Percentiles rank a stretch among this genome's conserved stretches.
These are phyloP conservation scores for Macrotis lagotis DNA, from an alignment of 2,113 vertebrate genomes.

Conservation along the genomic window DNA sequence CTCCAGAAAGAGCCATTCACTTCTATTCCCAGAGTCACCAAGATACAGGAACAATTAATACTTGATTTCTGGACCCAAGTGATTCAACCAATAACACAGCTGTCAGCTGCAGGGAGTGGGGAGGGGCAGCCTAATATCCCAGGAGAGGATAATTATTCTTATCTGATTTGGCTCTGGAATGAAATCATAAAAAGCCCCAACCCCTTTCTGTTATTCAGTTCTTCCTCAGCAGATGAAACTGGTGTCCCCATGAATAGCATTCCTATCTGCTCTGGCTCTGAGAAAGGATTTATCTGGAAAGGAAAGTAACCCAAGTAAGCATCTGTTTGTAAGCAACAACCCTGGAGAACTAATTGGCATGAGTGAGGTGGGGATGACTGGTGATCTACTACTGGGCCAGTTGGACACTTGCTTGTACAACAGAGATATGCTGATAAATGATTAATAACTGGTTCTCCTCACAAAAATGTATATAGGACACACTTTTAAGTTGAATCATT, in stretches of 20 bases:
- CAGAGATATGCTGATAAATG: neutral
- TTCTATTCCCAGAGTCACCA: constrained; percentile 81
- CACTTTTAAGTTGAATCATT: neutral
- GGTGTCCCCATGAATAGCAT: constrained; percentile 85
- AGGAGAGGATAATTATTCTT: constrained; percentile 92
- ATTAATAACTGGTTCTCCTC: neutral
- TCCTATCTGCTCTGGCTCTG: constrained; percentile 78
- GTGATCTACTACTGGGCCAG: neutral
- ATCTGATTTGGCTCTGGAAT: constrained; percentile 95
- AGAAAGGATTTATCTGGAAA: constrained; percentile 81
- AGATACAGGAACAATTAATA: constrained; percentile 84
- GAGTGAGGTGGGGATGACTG: neutral
- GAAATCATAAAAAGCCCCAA: constrained; percentile 90
- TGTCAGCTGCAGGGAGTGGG: constrained; percentile 90
- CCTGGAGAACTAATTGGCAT: neutral
- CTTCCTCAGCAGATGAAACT: constrained; percentile 86
- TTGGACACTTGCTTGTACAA: neutral
- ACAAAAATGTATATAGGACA: neutral
- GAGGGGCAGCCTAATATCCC: constrained; percentile 91
- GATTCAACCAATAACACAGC: constrained; percentile 85
- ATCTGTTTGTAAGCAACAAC: constrained; percentile 64
- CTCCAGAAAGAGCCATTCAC: constrained; percentile 81
- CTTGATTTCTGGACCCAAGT: constrained; percentile 81
- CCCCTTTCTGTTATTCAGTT: constrained; percentile 85
- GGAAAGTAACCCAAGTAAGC: constrained; percentile 82